Evolutionary conservation across 1,140 invertebrate genomes (phyloP).

Genomic region (Lamellibrachia luymesi): DNA sequence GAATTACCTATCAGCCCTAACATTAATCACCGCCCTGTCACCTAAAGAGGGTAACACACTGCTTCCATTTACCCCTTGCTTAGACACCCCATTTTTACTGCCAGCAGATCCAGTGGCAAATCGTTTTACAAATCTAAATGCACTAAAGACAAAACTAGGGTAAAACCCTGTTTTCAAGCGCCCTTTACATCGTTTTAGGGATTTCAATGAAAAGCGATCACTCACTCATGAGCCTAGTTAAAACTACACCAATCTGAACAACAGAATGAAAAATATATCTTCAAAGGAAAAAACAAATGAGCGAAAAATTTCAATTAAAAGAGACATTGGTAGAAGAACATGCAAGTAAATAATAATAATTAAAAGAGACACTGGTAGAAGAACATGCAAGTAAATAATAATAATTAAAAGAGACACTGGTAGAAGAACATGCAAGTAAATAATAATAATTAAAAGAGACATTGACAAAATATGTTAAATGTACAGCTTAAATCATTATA

Average conservation of each 20-base stretch:
- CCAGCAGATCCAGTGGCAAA: background rate
- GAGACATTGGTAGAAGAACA: background rate
- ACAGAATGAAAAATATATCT: background rate
- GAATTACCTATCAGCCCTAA: background rate
- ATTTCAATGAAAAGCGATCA: background rate
- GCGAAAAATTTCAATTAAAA: background rate
- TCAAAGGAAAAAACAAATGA: too few relatives aligned
- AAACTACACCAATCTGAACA: background rate
- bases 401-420: too few relatives aligned
- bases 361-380: background rate
- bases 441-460: too few relatives aligned
- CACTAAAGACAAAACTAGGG: background rate
- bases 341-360: too few relatives aligned
- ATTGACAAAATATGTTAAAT: too few relatives aligned
- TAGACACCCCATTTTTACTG: background rate
- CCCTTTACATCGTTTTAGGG: background rate
- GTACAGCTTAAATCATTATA: too few relatives aligned
- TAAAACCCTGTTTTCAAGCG: background rate
- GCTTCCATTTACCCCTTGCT: background rate
- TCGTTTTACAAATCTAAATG: background rate
- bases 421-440: too few relatives aligned
- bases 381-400: background rate
- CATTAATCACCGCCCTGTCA: background rate
- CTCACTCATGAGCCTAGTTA: too few relatives aligned
- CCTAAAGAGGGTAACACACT: background rate